Evolutionary conservation across 2,888 invertebrate species (phyloP).

Genomic region (Pycnomerus fuliginosus): DNA sequence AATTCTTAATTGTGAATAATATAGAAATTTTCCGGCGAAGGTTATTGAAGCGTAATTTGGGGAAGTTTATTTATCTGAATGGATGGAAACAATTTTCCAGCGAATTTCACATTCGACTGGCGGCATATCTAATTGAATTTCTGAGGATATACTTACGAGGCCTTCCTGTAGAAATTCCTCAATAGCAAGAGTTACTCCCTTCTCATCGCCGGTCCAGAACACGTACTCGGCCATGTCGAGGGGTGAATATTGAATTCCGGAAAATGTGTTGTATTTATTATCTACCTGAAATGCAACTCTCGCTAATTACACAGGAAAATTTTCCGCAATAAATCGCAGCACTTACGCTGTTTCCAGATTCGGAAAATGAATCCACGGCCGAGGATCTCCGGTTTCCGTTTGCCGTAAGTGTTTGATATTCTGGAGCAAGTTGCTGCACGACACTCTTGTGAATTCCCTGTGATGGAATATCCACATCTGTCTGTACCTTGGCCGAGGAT

Average conservation of each 20-base stretch:
- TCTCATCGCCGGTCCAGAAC: conserved; percentile 80
- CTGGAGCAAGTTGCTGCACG: conserved; percentile 48
- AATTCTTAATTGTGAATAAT: background rate
- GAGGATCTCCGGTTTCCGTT: conserved; percentile 50
- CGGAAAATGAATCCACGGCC: conserved; percentile 35
- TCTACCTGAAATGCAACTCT: conserved; percentile 55
- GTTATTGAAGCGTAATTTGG: too few relatives aligned
- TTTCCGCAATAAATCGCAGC: background rate
- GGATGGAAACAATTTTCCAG: background rate
- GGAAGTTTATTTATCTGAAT: too few relatives aligned
- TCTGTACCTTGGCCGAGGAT: conserved; percentile 55
- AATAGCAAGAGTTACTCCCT: conserved; percentile 73
- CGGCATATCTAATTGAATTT: too few relatives aligned
- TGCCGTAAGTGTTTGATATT: conserved; percentile 33
- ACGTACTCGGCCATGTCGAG: conserved; percentile 81
- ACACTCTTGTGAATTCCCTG: conserved; percentile 59
- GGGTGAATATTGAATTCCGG: conserved; percentile 69
- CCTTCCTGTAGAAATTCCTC: conserved; percentile 77
- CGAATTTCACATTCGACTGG: conserved; percentile 1
- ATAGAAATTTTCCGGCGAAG: too few relatives aligned
- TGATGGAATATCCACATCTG: conserved; percentile 60
- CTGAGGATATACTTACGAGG: conserved; percentile 65
- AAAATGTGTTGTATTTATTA: conserved; percentile 51
- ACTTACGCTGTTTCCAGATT: conserved; percentile 30
- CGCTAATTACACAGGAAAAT: background rate